phyloP scores from a whole-genome alignment of 2,113 vertebrate genomes.

The Aplodontia rufa region DNA sequence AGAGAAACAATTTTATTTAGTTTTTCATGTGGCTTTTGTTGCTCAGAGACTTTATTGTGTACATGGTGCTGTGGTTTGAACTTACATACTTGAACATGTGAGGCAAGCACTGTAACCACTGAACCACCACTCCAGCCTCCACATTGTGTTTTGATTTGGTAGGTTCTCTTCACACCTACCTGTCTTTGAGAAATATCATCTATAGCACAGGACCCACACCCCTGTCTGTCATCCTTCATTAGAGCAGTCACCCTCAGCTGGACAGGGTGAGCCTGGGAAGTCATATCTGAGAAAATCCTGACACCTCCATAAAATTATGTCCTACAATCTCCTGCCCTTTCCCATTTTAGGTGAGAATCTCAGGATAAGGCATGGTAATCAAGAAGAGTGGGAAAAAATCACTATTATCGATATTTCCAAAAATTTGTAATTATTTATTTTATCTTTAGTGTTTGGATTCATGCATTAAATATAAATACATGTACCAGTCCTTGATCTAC shows the following conservation, averaged over 20 bases:
- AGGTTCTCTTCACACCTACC: neutral
- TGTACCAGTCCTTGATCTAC: neutral
- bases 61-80: no score
- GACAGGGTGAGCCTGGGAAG: neutral
- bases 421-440: neutral
- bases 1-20: no score
- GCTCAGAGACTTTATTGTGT: no score
- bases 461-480: neutral
- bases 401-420: neutral
- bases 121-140: no score
- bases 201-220: neutral
- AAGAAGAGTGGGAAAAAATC: neutral
- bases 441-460: neutral
- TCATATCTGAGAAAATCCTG: neutral
- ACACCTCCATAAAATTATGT: neutral
- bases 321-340: neutral
- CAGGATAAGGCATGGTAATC: neutral
- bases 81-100: no score
- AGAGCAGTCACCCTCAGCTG: neutral
- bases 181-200: neutral
- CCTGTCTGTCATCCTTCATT: neutral
- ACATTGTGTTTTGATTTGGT: neutral
- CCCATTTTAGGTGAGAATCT: neutral
- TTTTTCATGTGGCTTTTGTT: no score
- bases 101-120: no score